Evolutionary conservation across 2,113 vertebrate genomes (phyloP).

Genomic region (Microcebus murinus): DNA sequence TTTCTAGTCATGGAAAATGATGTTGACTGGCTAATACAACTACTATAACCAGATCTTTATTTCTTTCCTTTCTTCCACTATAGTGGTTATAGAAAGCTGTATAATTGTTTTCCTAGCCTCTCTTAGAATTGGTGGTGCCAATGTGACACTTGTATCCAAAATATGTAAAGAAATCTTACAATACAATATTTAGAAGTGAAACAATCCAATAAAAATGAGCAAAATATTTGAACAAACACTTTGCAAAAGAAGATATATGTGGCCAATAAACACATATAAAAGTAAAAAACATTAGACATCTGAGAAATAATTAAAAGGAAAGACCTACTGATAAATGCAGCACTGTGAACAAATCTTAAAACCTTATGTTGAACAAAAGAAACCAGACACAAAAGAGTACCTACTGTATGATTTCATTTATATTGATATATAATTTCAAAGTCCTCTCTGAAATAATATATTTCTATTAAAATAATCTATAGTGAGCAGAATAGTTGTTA

Average conservation of each 20-base stretch:
- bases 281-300: not conserved
- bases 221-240: not conserved
- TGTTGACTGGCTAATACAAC: not conserved
- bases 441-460: not conserved
- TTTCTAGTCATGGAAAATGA: not conserved
- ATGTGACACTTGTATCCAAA: not conserved
- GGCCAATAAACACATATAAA: not conserved
- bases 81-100: not conserved
- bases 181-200: not conserved
- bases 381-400: not conserved
- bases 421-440: not conserved
- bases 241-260: not conserved
- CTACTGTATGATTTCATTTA: not conserved
- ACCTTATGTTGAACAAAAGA: not conserved
- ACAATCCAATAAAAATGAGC: not conserved
- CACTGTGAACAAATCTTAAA: not conserved
- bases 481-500: not conserved
- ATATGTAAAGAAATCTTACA: not conserved
- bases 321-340: not conserved
- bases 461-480: not conserved
- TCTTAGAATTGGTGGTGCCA: not conserved
- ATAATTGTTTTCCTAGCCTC: not conserved
- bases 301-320: not conserved
- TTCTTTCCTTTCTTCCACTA: not conserved
- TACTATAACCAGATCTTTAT: not conserved